Evolutionary conservation across 1,140 invertebrate genomes (phyloP), one percentile per base, ranked within the genome.

Genomic region (Manduca sexta): DNA sequence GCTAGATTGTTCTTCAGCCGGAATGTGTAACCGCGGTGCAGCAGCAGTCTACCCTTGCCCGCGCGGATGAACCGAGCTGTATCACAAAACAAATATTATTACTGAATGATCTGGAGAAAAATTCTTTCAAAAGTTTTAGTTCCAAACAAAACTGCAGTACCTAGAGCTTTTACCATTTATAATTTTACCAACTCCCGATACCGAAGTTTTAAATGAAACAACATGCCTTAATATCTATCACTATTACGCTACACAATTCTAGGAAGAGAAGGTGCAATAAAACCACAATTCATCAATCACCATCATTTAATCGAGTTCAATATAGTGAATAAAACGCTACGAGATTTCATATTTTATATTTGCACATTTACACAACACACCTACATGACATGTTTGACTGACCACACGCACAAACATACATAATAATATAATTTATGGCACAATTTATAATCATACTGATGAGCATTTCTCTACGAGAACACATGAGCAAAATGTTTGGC

Each of bases 1-100:
- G 81, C 81, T 62, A 84, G 46, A 55, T 84, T 84, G 54, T 84
- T 84, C 66, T 84, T 84, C 52, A 84, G 57, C 35, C 81, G 78
- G 56, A 84, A 84, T 6, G 81, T 84, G 54, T 84, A 84, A 12
- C 81, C 81, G 52, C 75, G 73, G 34, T 84, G 78, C 12, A 84
- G 66, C n/a, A 84, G 62, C 42, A 84, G 62, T 10, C 81, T 66
- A 4, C 81, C n/a, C n/a, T n/a, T n/a, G 15, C 81, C 81, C n/a
- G 81, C 81, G 33, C 81, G 78, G 43, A 84, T 84, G 66, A 84
- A 84, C 52, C 78, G 77, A 12, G n/a, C n/a, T 84, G 61, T 38
- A 66, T 49, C 59, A 65, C 58, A 61, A 60, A 44, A 55, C 14
- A n/a, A 50, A n/a, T n/a, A n/a, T n/a, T n/a, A n/a, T n/a, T n/a